Percentiles rank a stretch among this genome's conserved stretches.
Evolutionary conservation across 2,888 invertebrate species (phyloP).

Genomic region (Cephus spinipes): DNA sequence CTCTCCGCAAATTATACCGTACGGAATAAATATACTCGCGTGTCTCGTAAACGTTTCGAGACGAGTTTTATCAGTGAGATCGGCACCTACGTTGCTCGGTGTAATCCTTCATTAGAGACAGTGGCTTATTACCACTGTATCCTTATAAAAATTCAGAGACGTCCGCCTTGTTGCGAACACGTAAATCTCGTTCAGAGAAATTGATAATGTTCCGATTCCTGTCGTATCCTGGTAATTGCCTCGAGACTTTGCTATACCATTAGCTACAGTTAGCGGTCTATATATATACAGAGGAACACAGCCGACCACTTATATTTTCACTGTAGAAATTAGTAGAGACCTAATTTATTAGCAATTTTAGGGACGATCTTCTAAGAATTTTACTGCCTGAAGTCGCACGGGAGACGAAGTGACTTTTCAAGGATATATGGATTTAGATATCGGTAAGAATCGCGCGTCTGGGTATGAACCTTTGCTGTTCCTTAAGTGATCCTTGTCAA

Average conservation of each 20-base stretch:
- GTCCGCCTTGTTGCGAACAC: not conserved
- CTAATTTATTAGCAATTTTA: not conserved
- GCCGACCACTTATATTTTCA: not conserved
- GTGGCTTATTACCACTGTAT: not conserved
- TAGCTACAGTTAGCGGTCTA: not conserved
- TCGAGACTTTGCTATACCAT: not conserved
- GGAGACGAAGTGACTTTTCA: not conserved
- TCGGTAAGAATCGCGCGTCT: not conserved
- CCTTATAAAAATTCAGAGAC: not conserved
- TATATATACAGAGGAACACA: not conserved
- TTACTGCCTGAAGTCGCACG: not conserved
- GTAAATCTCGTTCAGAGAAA: not conserved
- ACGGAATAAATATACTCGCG: not conserved
- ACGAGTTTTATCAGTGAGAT: not conserved
- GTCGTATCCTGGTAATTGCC: not conserved
- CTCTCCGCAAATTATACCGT: slow-evolving; percentile 14
- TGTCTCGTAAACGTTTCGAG: not conserved
- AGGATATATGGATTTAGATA: not conserved
- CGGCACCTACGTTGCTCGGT: not conserved
- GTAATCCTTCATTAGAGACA: not conserved
- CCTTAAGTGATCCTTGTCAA: not conserved
- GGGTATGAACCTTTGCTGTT: not conserved
- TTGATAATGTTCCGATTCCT: not conserved
- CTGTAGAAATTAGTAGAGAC: not conserved
- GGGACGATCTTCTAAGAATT: not conserved